Conservation (phyloP, 2,888 invertebrate genomes). For the Barypeithes pellucidus region DNA sequence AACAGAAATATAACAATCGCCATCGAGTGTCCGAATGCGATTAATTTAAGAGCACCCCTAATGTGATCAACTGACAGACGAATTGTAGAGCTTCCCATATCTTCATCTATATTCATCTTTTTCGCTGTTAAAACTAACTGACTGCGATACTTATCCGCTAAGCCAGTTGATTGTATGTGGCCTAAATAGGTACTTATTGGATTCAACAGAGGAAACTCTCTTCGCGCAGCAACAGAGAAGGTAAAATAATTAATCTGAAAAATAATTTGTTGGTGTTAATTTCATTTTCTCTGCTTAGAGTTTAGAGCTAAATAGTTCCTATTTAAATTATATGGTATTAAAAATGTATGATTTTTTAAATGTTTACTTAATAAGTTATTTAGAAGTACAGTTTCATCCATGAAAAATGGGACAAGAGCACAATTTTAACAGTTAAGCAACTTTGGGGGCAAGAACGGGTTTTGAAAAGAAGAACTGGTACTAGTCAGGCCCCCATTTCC, state of each 20-base stretch:
- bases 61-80: conserved; percentile 12
- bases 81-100: not conserved
- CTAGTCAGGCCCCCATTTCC: too few relatives aligned
- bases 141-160: not conserved
- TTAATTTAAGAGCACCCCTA: conserved; percentile 10
- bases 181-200: not conserved
- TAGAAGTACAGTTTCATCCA: too few relatives aligned
- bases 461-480: too few relatives aligned
- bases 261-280: not conserved
- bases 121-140: not conserved
- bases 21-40: not conserved
- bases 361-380: too few relatives aligned
- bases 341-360: too few relatives aligned
- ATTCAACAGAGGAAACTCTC: conserved; percentile 1
- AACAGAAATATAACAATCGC: not conserved
- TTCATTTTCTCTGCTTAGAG: too few relatives aligned
- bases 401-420: too few relatives aligned
- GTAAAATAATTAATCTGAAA: conserved; percentile 6
- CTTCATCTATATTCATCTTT: not conserved
- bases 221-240: not conserved
- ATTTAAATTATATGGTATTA: too few relatives aligned
- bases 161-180: not conserved
- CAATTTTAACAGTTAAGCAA: too few relatives aligned
- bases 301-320: too few relatives aligned
- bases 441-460: too few relatives aligned